Evolutionary conservation across 1,140 invertebrate species (phyloP), one percentile per base, ranked within the genome.

Genomic region (Matsumurasca onukii): DNA sequence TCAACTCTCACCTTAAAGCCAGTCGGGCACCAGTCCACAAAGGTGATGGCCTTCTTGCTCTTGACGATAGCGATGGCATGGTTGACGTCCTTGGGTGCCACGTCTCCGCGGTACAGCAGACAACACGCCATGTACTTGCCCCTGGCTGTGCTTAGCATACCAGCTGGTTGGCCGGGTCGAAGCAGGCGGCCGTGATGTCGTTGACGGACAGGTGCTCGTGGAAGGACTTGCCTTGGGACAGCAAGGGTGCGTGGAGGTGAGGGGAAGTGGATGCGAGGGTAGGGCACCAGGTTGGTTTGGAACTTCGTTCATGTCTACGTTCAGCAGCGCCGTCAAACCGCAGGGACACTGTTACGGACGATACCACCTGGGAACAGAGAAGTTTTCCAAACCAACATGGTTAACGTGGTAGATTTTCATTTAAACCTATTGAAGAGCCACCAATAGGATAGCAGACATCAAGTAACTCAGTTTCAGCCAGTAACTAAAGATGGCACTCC

Each of bases 211-310:
- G 78, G 74, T 88, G 85, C 77, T 92, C 90, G 78, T 92, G 91
- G 82, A 90, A 89, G 13, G 91, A 89, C 79, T 91, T 92, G 77
- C 91, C 90, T 57, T 88, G 85, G 0, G 89, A 91, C 76, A 92
- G 89, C 73, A 94, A 88, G 12, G 92, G 92, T 12, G 92, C 88
- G 78, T 93, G 25, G 91, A 92, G 1, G 69, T 89, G 77, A 94
- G 80, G 90, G 85, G 82, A 77, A 86, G 70, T 86, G 85, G 59
- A 86, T 85, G 12, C 85, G 71, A 2, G 85, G 84, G 73, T 84
- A 86, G 17, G 85, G 85, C 15, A 88, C 87, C 75, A 89, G 79
- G 77, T 89, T 89, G 1, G 85, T 87, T 67, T 85, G 87, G 78
- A 90, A 89, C 73, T n/a, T 89, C 88, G 3, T 83, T 86, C 67